phyloP scores from a whole-genome alignment of 2,797 vertebrate genomes.

The Sparus aurata region DNA sequence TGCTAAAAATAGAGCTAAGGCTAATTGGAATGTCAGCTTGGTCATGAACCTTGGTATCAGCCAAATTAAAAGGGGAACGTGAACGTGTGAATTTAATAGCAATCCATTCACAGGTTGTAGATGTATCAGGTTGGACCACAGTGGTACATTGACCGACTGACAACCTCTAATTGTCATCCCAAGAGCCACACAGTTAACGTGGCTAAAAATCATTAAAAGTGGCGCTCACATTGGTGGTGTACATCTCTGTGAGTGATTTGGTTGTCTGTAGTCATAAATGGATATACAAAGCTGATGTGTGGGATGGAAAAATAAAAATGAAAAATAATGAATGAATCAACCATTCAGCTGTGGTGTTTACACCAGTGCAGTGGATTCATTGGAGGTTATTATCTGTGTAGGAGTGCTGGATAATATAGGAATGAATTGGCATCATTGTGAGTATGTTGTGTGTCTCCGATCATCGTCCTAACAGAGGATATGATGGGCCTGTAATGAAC shows the following conservation, averaged over 20 bases:
- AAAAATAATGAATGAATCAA: slow-evolving; percentile 5
- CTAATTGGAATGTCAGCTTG: not conserved
- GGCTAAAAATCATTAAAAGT: not conserved
- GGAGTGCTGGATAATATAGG: slow-evolving; percentile 40
- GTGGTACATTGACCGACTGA: not conserved
- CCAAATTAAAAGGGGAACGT: not conserved
- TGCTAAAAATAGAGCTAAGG: not conserved
- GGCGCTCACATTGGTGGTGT: not conserved
- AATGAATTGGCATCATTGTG: slow-evolving; percentile 10
- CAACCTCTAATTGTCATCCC: not conserved
- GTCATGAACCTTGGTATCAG: not conserved
- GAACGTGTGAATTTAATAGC: not conserved
- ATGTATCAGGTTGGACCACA: not conserved
- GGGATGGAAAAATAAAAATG: not conserved
- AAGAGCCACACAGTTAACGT: not conserved
- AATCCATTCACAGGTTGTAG: not conserved
- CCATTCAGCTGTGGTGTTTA: slow-evolving; percentile 27
- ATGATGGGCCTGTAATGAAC: slow-evolving; percentile 44
- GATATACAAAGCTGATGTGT: not conserved
- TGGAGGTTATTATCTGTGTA: slow-evolving; percentile 44
- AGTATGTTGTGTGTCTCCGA: slow-evolving; percentile 23
- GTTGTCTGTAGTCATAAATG: not conserved
- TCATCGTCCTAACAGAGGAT: not conserved
- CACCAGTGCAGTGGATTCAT: slow-evolving; percentile 28
- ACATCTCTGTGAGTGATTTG: not conserved